Evolutionary conservation across 1,140 invertebrate genomes (phyloP).

Genomic region (Piezodorus guildinii): DNA sequence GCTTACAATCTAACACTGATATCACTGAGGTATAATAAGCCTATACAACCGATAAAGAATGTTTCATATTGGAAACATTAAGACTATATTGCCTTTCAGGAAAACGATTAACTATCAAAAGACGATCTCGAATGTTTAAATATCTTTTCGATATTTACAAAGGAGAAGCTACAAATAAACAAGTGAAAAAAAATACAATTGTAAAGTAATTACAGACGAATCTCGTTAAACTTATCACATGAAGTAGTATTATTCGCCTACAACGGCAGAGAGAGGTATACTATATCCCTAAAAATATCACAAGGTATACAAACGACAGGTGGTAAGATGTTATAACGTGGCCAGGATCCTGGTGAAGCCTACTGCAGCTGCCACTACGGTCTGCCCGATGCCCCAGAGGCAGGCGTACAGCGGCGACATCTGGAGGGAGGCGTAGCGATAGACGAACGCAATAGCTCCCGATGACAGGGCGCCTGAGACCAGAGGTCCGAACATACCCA

Average conservation of each 20-base stretch:
- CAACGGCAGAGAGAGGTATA: neutral
- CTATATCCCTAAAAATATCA: neutral
- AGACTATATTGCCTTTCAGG: too few species aligned
- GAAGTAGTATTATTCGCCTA: neutral
- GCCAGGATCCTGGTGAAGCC: constrained; percentile 87
- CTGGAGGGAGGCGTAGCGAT: constrained; percentile 70
- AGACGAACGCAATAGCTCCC: constrained; percentile 87
- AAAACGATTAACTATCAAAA: too few species aligned
- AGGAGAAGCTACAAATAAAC: too few species aligned
- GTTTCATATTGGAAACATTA: too few species aligned
- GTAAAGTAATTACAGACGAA: neutral
- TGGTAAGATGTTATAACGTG: constrained; percentile 56
- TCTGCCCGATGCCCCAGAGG: constrained; percentile 88
- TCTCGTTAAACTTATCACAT: neutral
- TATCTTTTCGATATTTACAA: too few species aligned
- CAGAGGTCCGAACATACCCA: constrained; percentile 74
- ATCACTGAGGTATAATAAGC: too few species aligned
- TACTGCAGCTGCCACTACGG: constrained; percentile 71
- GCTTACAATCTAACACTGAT: too few species aligned
- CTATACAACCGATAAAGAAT: too few species aligned
- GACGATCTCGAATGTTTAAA: too few species aligned
- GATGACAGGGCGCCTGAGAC: constrained; percentile 81
- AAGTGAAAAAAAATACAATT: neutral
- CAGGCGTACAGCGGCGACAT: constrained; percentile 84
- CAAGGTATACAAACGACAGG: neutral